phyloP scores from a whole-genome alignment of 2,113 vertebrate species.

The Thymallus thymallus region DNA sequence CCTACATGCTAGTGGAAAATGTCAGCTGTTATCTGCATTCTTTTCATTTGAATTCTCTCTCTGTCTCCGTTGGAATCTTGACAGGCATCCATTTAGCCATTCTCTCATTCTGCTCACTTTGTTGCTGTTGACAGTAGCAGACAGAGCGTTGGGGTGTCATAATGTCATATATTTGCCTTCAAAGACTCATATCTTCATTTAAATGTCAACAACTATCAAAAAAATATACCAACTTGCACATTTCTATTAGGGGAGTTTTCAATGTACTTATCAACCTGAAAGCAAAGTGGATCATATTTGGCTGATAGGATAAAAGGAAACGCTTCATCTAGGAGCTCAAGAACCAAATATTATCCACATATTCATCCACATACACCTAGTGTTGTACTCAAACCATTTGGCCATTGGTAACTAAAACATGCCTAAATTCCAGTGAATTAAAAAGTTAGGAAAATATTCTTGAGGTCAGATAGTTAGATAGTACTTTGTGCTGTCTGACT shows the following conservation, averaged over 20 bases:
- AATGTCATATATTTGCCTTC: background rate
- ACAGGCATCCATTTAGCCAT: conserved; percentile 32
- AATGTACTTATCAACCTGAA: too few relatives aligned
- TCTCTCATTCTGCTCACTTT: conserved; percentile 18
- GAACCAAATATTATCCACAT: background rate
- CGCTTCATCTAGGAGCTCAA: background rate
- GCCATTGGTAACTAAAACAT: background rate
- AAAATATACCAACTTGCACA: too few relatives aligned
- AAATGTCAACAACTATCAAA: conserved; percentile 23
- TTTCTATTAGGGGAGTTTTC: background rate
- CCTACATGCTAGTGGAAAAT: conserved; percentile 44
- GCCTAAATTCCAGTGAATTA: background rate
- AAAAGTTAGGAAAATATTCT: background rate
- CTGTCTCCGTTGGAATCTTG: conserved; percentile 14
- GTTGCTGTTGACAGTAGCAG: conserved; percentile 20
- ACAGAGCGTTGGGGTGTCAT: conserved; percentile 17
- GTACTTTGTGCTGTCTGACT: background rate
- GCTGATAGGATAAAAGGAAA: too few relatives aligned
- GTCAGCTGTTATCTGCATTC: conserved; percentile 52
- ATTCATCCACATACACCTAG: background rate
- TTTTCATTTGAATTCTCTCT: conserved; percentile 55
- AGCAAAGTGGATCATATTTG: too few relatives aligned
- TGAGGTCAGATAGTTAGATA: background rate
- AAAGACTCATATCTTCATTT: conserved; percentile 16
- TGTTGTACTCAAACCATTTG: background rate